Base-by-base conservation (phyloP, 2,888 invertebrate genomes). In the Thumatha senex region DNA sequence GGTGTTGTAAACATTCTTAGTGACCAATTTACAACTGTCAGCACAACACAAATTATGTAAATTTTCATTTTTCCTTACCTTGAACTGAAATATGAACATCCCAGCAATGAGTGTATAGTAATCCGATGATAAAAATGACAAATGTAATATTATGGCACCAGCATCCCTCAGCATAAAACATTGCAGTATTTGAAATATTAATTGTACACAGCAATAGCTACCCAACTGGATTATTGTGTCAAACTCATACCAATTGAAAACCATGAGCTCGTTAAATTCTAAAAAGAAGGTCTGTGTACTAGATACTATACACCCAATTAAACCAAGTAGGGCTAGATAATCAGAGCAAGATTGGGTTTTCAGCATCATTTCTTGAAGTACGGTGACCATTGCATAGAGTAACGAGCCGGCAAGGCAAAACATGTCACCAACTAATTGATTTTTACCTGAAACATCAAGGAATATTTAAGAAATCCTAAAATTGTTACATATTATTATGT, bases 91-190 rank as follows among this genome's bases (percentile, higher is more conserved):
- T 60, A 96, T 92, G 70, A 95, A 93, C 84, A 97, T 94, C 62
- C 97, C 97, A 66, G 95, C 93, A 43, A 97, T 92, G 14, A 97
- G 93, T 3, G 96, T 95, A 81, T 97, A 97, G 82, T 96, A 97
- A 84, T 97, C 96, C 1, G 97, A 94, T 0, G 97, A 96, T 49
- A 97, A 86, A 53, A 97, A 93, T 9, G 96, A 95, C 61, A 97
- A 86, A 82, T 97, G 97, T 77, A 96, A 91, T 65, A 96, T 93
- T 41, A 97, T 95, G n/a, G 97, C 95, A 10, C 96, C 96, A 10
- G 96, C 96, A 70, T 95, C 93, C 70, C 94, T 92, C 57, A 97
- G 86, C 84, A 96, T 95, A 12, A 95, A 92, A 38, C 96, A 95
- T 68, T 96, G 95, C 51, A 96, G 85, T 42, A 95, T 94, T 83